Conservation (phyloP, 2,888 invertebrate species). For the Rhagonycha fulva region DNA sequence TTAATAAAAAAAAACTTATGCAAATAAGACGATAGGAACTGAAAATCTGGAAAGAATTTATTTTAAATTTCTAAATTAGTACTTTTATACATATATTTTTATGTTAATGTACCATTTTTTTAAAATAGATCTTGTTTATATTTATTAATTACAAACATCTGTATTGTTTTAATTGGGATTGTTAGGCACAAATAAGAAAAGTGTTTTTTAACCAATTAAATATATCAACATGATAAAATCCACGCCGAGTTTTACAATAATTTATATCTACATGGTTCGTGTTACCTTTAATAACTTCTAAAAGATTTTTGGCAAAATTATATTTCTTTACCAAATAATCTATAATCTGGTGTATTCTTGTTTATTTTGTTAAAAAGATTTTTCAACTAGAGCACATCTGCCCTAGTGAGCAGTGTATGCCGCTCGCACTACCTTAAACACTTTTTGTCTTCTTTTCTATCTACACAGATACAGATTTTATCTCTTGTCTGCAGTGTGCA, state of each 20-base stretch:
- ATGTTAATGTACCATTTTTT: background rate
- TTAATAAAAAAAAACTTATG: background rate
- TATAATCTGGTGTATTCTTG: too few species aligned
- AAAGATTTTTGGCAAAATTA: background rate
- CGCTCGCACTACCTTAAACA: too few species aligned
- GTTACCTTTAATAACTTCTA: background rate
- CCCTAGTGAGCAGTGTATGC: too few species aligned
- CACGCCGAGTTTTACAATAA: background rate
- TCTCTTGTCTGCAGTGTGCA: too few species aligned
- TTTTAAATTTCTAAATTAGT: background rate
- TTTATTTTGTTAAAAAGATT: too few species aligned
- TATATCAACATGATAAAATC: background rate
- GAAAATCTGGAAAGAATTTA: background rate
- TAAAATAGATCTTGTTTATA: background rate
- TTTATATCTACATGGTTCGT: background rate
- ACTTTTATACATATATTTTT: too few species aligned
- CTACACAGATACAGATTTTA: too few species aligned
- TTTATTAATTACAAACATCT: background rate
- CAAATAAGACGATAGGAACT: background rate
- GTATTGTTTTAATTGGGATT: background rate
- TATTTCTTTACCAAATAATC: too few species aligned
- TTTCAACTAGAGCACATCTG: too few species aligned
- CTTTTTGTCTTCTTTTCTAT: too few species aligned
- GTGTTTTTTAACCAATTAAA: background rate
- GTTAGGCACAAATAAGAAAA: background rate